A percentile compares a stretch with the other conserved stretches of the same genome.
phyloP scores from a whole-genome alignment of 2,113 vertebrate species.

The Pluvianellus socialis region DNA sequence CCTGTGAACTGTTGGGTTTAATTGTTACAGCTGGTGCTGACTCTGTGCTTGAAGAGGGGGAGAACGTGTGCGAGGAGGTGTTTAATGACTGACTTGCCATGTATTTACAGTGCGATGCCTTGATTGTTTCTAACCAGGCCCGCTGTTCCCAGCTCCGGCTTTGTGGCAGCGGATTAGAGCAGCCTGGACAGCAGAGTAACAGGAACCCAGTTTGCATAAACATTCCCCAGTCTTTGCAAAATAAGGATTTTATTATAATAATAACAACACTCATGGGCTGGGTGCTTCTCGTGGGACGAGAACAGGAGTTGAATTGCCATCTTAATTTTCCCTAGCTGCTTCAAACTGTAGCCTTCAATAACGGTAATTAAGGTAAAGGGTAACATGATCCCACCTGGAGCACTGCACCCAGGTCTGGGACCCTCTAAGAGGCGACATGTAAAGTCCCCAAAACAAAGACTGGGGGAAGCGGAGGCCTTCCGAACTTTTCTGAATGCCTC shows the following conservation, averaged over 20 bases:
- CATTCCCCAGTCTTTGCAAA: background rate
- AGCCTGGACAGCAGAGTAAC: background rate
- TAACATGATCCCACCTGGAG: background rate
- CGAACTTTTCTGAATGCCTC: too few species aligned
- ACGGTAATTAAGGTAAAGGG: background rate
- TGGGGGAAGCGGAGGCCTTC: too few species aligned
- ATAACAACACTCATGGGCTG: background rate
- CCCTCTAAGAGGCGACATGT: too few species aligned
- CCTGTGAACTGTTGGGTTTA: slow-evolving; percentile 45
- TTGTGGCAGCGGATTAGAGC: background rate
- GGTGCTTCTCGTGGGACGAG: background rate
- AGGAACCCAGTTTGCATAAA: background rate
- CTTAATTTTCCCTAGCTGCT: background rate
- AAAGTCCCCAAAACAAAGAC: too few species aligned
- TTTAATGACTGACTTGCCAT: background rate
- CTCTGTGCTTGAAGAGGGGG: background rate
- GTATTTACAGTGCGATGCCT: background rate
- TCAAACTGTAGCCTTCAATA: background rate
- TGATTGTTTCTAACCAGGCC: background rate
- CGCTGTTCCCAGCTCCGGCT: background rate
- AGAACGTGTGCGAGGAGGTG: background rate
- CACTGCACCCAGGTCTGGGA: too few species aligned
- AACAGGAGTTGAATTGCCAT: background rate
- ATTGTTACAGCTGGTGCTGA: slow-evolving; percentile 7
- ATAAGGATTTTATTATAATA: background rate